Conservation (phyloP, 2,113 vertebrate species). For the Perca schrenkii region DNA sequence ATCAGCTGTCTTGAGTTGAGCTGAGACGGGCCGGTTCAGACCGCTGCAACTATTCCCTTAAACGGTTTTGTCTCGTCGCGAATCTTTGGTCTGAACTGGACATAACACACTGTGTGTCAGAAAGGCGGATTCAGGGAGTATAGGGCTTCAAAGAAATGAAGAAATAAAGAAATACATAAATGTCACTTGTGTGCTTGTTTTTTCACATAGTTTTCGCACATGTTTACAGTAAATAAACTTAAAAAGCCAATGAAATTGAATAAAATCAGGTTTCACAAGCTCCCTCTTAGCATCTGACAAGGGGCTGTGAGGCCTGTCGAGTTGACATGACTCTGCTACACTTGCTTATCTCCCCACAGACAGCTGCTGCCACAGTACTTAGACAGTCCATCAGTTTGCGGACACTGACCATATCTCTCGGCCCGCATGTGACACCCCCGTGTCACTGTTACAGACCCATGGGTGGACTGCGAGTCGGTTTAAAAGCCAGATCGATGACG, state of each 20-base stretch:
- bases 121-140: not conserved
- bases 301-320: not conserved
- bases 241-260: not conserved
- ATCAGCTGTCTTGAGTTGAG: no score
- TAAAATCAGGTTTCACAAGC: not conserved
- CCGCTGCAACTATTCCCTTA: no score
- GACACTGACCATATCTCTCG: slow-evolving; percentile 54
- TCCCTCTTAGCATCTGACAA: not conserved
- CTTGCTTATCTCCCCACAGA: slow-evolving; percentile 33
- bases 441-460: slow-evolving; percentile 44
- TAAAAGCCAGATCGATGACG: slow-evolving; percentile 47
- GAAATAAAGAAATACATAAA: not conserved
- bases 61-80: no score
- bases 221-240: not conserved
- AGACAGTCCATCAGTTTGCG: slow-evolving; percentile 59
- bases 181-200: not conserved
- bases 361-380: slow-evolving; percentile 13
- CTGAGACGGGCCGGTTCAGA: no score
- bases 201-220: not conserved
- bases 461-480: slow-evolving; percentile 31
- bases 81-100: no score
- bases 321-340: slow-evolving; percentile 1
- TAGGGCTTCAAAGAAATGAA: not conserved
- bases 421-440: slow-evolving; percentile 26
- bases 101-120: not conserved